A percentile compares a stretch with the other conserved stretches of the same genome.
Evolutionary conservation across 2,797 vertebrate genomes (phyloP).

Genomic region (Xiphophorus birchmanni): DNA sequence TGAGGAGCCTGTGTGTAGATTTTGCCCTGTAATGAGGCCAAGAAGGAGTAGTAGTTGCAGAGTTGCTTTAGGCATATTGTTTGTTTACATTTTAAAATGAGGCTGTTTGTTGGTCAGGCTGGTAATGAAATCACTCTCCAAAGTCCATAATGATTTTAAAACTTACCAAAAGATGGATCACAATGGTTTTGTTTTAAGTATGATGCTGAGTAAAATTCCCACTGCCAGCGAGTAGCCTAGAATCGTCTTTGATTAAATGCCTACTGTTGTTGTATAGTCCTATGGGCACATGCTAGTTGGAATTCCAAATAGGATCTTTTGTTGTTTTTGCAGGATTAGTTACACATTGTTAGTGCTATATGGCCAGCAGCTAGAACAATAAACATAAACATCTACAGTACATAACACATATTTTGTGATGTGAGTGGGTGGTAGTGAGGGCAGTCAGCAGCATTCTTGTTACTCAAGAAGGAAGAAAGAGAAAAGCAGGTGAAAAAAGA

Average conservation of each 20-base stretch:
- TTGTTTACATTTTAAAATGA: constrained; percentile 45
- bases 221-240: background rate
- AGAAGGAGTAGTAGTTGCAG: constrained; percentile 52
- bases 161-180: constrained; percentile 4
- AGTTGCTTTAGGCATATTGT: constrained; percentile 44
- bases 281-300: constrained; percentile 20
- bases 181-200: constrained; percentile 8
- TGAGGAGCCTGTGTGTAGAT: constrained; percentile 37
- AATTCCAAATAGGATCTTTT: constrained; percentile 31
- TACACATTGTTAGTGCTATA: constrained; percentile 21
- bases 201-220: constrained; percentile 13
- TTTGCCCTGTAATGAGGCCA: constrained; percentile 59
- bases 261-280: constrained; percentile 19
- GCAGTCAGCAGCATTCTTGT: constrained; percentile 25
- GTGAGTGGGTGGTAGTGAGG: constrained; percentile 32
- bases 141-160: constrained; percentile 37
- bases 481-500: constrained; percentile 5
- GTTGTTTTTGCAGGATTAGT: constrained; percentile 26
- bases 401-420: constrained; percentile 37
- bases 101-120: constrained; percentile 44
- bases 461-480: constrained; percentile 31
- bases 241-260: constrained; percentile 9
- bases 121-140: constrained; percentile 39
- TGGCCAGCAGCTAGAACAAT: constrained; percentile 41
- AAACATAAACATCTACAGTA: constrained; percentile 43